These are phyloP conservation scores for Nasonia vitripennis DNA, from an alignment of 1,140 invertebrate species.

Conservation along the genomic window DNA sequence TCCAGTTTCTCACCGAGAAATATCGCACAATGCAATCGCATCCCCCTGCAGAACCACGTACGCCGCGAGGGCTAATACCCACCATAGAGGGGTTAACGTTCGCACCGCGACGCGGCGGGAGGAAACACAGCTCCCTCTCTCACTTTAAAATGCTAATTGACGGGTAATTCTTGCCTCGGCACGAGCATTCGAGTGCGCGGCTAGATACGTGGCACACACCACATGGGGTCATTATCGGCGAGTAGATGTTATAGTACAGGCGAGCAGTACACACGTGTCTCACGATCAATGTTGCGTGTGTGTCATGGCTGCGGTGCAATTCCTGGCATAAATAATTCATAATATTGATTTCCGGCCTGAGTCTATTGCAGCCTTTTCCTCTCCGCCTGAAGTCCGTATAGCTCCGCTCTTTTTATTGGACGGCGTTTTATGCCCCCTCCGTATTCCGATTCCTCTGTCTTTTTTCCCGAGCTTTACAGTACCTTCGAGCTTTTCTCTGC, in stretches of 20 bases:
- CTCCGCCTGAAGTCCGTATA: not conserved
- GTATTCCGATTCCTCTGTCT: too few species aligned
- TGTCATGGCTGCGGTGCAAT: not conserved
- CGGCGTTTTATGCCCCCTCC: too few species aligned
- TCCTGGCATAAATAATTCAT: slow-evolving; percentile 36
- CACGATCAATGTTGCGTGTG: slow-evolving; percentile 28
- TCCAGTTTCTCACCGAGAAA: not conserved
- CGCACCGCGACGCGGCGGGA: not conserved
- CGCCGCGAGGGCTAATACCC: not conserved
- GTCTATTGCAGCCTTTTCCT: slow-evolving; percentile 7
- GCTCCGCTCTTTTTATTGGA: too few species aligned
- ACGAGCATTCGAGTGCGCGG: not conserved
- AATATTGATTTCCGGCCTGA: slow-evolving; percentile 38
- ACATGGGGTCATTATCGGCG: not conserved
- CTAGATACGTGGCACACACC: not conserved
- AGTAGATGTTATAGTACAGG: not conserved
- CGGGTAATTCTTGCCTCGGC: slow-evolving; percentile 15
- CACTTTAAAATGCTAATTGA: slow-evolving; percentile 3
- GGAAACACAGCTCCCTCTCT: not conserved
- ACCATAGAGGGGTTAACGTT: not conserved
- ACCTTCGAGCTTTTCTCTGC: too few species aligned
- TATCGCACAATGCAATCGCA: not conserved
- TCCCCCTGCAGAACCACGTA: not conserved
- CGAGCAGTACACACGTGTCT: not conserved
- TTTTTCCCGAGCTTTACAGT: too few species aligned